Evolutionary conservation across 1,140 invertebrate species (phyloP).

Genomic region (Hyposmocoma kahamanoa): DNA sequence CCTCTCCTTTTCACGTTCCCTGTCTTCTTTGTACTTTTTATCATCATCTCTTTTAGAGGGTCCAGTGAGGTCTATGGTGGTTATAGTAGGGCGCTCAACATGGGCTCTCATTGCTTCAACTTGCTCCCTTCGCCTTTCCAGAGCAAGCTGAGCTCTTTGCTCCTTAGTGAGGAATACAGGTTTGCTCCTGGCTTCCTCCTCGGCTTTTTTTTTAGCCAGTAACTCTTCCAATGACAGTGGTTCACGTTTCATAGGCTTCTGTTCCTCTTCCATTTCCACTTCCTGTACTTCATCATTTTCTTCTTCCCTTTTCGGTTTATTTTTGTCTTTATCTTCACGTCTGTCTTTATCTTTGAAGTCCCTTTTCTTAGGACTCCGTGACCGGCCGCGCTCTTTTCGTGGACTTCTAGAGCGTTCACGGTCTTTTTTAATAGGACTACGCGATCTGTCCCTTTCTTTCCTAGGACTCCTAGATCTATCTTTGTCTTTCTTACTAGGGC

Average conservation of each 20-base stretch:
- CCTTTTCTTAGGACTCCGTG: constrained; percentile 51
- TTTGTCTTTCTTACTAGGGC: constrained; percentile 33
- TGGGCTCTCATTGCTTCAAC: constrained; percentile 78
- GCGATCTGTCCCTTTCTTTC: constrained; percentile 31
- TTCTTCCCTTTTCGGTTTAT: constrained; percentile 68
- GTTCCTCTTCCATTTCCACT: constrained; percentile 46
- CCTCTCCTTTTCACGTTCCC: constrained; percentile 7
- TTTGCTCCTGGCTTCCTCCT: constrained; percentile 94
- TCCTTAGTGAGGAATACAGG: constrained; percentile 98
- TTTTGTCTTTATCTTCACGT: constrained; percentile 60
- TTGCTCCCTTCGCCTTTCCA: constrained; percentile 91
- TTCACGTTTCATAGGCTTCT: constrained; percentile 81
- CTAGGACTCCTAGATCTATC: constrained; percentile 34
- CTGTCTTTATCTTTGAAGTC: constrained; percentile 54
- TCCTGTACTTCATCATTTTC: constrained; percentile 61
- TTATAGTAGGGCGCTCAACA: constrained; percentile 49
- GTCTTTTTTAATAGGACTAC: constrained; percentile 23
- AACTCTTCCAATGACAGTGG: constrained; percentile 97
- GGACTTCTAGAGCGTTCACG: constrained; percentile 32
- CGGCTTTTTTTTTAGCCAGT: constrained; percentile 96
- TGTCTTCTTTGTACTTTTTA: constrained; percentile 33
- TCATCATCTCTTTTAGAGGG: constrained; percentile 60
- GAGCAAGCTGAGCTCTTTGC: constrained; percentile 91
- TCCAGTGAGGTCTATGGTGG: constrained; percentile 65
- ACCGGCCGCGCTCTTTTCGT: constrained; percentile 40